Evolutionary conservation across 2,113 vertebrate species (phyloP).

Genomic region (Leptodactylus fuscus): DNA sequence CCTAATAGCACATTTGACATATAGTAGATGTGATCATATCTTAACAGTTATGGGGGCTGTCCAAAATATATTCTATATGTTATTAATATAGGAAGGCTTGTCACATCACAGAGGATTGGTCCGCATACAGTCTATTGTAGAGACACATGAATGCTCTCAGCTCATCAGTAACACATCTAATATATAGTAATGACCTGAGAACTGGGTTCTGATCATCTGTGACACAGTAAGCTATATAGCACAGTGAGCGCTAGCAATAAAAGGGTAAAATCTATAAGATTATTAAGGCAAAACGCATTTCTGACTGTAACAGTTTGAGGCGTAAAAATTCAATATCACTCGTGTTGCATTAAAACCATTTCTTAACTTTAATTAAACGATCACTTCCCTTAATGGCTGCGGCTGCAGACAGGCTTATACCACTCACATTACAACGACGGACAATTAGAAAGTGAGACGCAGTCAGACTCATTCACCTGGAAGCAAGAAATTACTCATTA

Average conservation of each 20-base stretch:
- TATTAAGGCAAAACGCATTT: slow-evolving; percentile 12
- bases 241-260: not conserved
- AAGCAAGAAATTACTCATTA: not conserved
- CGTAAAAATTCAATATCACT: slow-evolving; percentile 29
- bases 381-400: slow-evolving; percentile 14
- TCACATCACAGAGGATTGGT: not conserved
- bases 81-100: not conserved
- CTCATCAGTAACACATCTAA: not conserved
- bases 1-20: too few species aligned
- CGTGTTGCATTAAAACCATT: slow-evolving; percentile 8
- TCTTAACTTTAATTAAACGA: slow-evolving; percentile 38
- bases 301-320: slow-evolving; percentile 29
- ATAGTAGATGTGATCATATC: too few species aligned
- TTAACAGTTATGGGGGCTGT: too few species aligned
- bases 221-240: not conserved
- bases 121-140: not conserved
- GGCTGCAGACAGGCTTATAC: not conserved
- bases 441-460: slow-evolving; percentile 41
- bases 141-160: not conserved
- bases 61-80: not conserved
- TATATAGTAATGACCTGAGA: not conserved
- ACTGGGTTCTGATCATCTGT: not conserved
- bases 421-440: slow-evolving; percentile 21
- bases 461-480: not conserved
- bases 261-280: slow-evolving; percentile 27